These are phyloP conservation scores for Elymnias hypermnestra DNA, from an alignment of 1,140 invertebrate genomes.

Conservation along the genomic window DNA sequence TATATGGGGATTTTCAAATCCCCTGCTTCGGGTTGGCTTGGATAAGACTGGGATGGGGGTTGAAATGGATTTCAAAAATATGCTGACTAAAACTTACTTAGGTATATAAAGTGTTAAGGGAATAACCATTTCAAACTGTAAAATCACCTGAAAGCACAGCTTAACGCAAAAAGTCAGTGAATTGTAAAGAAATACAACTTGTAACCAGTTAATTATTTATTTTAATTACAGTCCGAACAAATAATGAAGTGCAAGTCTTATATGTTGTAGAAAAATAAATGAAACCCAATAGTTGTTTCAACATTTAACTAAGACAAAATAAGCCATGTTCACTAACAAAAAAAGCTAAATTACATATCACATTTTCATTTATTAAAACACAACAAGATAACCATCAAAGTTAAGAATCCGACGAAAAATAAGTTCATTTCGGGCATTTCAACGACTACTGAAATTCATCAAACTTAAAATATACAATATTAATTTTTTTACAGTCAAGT, in stretches of 20 bases:
- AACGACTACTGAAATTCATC: constrained; percentile 29
- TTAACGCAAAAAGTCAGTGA: no score
- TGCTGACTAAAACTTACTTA: no score
- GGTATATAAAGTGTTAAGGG: no score
- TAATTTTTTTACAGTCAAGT: constrained; percentile 52
- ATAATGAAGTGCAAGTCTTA: constrained; percentile 58
- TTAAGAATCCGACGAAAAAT: constrained; percentile 40
- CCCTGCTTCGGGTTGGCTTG: no score
- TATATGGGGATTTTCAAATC: no score
- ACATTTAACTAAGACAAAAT: constrained; percentile 61
- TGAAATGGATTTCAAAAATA: no score
- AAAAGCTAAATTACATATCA: constrained; percentile 63
- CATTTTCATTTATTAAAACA: constrained; percentile 66
- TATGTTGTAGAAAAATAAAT: constrained; percentile 71
- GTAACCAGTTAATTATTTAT: constrained; percentile 62
- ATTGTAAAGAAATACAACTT: constrained; percentile 30
- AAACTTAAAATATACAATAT: constrained; percentile 33
- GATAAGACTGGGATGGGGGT: no score
- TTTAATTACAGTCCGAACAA: constrained; percentile 63
- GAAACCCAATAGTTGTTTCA: constrained; percentile 59
- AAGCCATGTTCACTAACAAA: constrained; percentile 54
- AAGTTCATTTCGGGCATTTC: constrained; percentile 32
- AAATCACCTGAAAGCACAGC: no score
- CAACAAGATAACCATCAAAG: constrained; percentile 25
- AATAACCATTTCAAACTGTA: no score